Evolutionary conservation across 2,797 vertebrate species (phyloP).

Genomic region (Hyperoplus immaculatus): DNA sequence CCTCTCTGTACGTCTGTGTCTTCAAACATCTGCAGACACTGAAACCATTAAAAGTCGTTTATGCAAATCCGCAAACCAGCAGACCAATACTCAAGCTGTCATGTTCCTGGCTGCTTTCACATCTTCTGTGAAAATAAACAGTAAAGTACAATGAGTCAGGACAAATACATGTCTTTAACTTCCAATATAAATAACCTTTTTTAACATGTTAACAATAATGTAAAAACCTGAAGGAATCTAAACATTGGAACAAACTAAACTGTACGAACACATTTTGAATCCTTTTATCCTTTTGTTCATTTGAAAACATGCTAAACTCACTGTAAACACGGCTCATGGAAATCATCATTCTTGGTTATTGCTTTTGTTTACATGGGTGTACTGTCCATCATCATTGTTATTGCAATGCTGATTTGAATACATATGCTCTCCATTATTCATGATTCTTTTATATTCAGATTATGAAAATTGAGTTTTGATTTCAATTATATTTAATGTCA

Average conservation of each 20-base stretch:
- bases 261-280: too few relatives aligned
- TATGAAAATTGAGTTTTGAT: background rate
- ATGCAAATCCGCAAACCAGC: background rate
- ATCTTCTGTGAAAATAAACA: too few relatives aligned
- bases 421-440: background rate
- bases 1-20: too few relatives aligned
- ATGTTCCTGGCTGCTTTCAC: background rate
- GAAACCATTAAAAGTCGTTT: background rate
- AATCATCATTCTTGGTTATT: background rate
- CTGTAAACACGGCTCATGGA: background rate
- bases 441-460: background rate
- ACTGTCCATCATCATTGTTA: background rate
- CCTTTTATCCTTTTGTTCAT: background rate
- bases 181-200: too few relatives aligned
- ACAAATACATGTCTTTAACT: too few relatives aligned
- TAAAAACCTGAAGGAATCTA: too few relatives aligned
- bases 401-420: background rate
- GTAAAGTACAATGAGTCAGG: background rate
- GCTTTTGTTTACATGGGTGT: background rate
- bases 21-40: background rate
- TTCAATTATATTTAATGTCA: background rate
- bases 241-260: too few relatives aligned
- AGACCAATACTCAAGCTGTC: background rate
- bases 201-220: too few relatives aligned
- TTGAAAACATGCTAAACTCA: background rate